Percentiles rank a stretch among this genome's conserved stretches.
phyloP scores from a whole-genome alignment of 2,797 vertebrate genomes.

The Enoplosus armatus region DNA sequence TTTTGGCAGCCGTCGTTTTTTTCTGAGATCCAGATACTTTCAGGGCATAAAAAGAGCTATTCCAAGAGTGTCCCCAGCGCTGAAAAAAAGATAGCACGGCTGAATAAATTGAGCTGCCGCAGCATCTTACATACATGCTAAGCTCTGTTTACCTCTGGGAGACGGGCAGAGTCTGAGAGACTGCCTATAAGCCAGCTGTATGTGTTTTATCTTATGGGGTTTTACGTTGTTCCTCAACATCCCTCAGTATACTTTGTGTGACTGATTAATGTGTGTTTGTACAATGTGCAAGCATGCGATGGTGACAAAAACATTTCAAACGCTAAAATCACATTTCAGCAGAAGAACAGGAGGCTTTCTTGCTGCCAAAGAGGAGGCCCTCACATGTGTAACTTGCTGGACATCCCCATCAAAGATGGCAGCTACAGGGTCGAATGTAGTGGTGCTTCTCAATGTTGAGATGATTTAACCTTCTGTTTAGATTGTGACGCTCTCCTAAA shows the following conservation, averaged over 20 bases:
- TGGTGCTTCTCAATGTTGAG: not conserved
- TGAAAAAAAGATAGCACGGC: not conserved
- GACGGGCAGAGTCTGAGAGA: not conserved
- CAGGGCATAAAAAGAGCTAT: not conserved
- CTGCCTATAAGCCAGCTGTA: not conserved
- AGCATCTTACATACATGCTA: conserved; percentile 11
- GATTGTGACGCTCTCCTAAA: not conserved
- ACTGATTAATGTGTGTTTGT: conserved; percentile 15
- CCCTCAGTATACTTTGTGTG: conserved; percentile 16
- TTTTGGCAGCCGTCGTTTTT: conserved; percentile 15
- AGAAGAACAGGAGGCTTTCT: not conserved
- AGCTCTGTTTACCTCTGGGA: conserved; percentile 35
- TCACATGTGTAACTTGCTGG: not conserved
- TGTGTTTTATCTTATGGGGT: conserved; percentile 14
- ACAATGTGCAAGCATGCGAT: not conserved
- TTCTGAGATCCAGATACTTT: not conserved
- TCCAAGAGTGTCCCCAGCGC: not conserved
- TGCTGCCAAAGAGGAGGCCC: not conserved
- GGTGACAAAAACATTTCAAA: not conserved
- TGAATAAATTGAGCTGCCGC: conserved; percentile 15
- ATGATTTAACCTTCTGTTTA: not conserved
- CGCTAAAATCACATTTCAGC: not conserved
- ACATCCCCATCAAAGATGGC: not conserved
- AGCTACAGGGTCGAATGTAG: not conserved
- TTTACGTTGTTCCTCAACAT: conserved; percentile 12